Percentiles rank a stretch among this genome's conserved stretches.
Evolutionary conservation across 2,113 vertebrate species (phyloP).

Genomic region (Rhegmatorhina hoffmannsi): DNA sequence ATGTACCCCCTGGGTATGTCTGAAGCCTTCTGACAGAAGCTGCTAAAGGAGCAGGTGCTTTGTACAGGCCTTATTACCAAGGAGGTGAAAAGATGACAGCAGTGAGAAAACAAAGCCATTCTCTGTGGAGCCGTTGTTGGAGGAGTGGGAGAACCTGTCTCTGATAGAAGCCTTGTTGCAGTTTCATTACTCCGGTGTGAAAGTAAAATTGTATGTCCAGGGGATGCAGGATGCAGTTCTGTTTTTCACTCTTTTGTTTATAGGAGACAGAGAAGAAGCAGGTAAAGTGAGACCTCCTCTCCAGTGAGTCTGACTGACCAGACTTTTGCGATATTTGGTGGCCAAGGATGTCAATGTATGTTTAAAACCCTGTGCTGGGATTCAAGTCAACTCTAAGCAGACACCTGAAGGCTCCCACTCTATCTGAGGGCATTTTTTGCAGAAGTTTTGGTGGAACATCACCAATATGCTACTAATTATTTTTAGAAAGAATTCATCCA

Average conservation of each 20-base stretch:
- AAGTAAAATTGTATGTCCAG: not conserved
- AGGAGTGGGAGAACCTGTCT: not conserved
- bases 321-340: not conserved
- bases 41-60: conserved; percentile 11
- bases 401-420: not conserved
- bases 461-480: not conserved
- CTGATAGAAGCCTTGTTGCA: not conserved
- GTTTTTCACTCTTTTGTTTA: not conserved
- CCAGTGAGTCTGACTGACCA: not conserved
- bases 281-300: not conserved
- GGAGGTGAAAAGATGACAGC: conserved; percentile 13
- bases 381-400: not conserved
- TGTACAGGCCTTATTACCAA: not conserved
- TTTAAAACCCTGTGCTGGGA: not conserved
- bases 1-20: not conserved
- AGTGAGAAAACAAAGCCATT: not conserved
- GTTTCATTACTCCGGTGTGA: not conserved
- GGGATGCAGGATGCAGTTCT: not conserved
- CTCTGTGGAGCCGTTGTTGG: not conserved
- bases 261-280: not conserved
- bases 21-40: not conserved
- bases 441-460: not conserved
- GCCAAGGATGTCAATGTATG: not conserved
- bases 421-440: not conserved
- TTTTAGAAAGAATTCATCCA: not conserved